Conservation (phyloP, 1,140 invertebrate species). For the Pogonognathellus flavescens region DNA sequence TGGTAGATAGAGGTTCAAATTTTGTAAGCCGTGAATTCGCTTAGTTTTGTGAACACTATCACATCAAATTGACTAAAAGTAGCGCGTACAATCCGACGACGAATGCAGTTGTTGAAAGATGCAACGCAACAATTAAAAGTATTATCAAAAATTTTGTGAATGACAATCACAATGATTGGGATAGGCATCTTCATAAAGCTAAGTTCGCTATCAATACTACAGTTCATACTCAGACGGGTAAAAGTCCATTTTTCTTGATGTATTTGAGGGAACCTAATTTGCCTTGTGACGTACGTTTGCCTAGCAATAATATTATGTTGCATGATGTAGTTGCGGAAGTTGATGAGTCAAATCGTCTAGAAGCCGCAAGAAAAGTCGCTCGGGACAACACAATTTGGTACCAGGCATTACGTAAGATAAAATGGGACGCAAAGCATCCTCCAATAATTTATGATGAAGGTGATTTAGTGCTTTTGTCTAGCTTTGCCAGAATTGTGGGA, state of each 20-base stretch:
- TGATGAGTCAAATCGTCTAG: background rate
- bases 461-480: background rate
- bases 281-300: background rate
- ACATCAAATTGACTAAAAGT: background rate
- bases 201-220: slow-evolving; percentile 13
- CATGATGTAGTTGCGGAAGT: background rate
- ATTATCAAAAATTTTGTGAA: background rate
- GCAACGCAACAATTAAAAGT: slow-evolving; percentile 36
- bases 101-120: slow-evolving; percentile 33
- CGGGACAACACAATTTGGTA: background rate
- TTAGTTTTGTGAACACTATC: background rate
- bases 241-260: slow-evolving; percentile 25
- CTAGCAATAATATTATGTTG: background rate
- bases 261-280: background rate
- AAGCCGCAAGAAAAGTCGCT: background rate
- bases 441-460: background rate
- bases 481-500: background rate
- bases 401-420: background rate
- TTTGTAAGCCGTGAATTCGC: slow-evolving; percentile 14
- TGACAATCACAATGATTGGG: slow-evolving; percentile 51
- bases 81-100: slow-evolving; percentile 22
- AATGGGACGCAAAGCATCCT: slow-evolving; percentile 8
- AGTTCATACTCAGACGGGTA: background rate
- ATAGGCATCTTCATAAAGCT: background rate
- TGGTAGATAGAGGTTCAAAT: background rate